phyloP scores from a whole-genome alignment of 2,113 vertebrate genomes.

The Gnathonemus echidnorhynchus region DNA sequence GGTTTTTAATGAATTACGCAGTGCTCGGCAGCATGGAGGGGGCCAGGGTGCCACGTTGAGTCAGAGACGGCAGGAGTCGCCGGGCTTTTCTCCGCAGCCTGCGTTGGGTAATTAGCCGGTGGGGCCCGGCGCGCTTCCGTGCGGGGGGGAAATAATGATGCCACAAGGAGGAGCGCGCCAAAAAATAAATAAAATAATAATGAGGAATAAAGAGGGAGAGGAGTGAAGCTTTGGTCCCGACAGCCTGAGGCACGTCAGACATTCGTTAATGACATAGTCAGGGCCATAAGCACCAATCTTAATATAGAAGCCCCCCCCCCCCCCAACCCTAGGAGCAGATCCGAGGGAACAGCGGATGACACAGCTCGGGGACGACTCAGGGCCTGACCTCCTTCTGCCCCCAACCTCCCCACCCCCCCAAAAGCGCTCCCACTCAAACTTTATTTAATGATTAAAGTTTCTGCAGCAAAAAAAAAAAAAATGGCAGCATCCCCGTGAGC shows the following conservation, averaged over 20 bases:
- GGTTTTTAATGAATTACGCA: conserved; percentile 36
- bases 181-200: conserved; percentile 19
- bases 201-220: background rate
- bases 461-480: conserved; percentile 23
- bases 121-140: conserved; percentile 37
- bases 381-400: background rate
- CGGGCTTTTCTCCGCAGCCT: conserved; percentile 18
- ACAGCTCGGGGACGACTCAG: conserved; percentile 5
- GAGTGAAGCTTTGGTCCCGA: conserved; percentile 21
- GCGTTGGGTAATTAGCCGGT: conserved; percentile 22
- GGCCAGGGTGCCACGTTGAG: conserved; percentile 26
- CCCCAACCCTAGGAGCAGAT: background rate
- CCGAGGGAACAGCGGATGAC: background rate
- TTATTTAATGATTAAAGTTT: conserved; percentile 64
- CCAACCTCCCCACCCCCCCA: conserved; percentile 27
- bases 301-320: background rate
- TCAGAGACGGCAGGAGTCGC: conserved; percentile 48
- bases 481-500: conserved; percentile 54
- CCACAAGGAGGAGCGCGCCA: conserved; percentile 28
- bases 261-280: background rate
- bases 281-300: background rate
- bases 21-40: background rate
- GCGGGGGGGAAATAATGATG: conserved; percentile 49
- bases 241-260: background rate
- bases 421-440: conserved; percentile 47